These are phyloP conservation scores for Zaprionus kolodkinae DNA, from an alignment of 1,140 invertebrate genomes.

Conservation along the genomic window DNA sequence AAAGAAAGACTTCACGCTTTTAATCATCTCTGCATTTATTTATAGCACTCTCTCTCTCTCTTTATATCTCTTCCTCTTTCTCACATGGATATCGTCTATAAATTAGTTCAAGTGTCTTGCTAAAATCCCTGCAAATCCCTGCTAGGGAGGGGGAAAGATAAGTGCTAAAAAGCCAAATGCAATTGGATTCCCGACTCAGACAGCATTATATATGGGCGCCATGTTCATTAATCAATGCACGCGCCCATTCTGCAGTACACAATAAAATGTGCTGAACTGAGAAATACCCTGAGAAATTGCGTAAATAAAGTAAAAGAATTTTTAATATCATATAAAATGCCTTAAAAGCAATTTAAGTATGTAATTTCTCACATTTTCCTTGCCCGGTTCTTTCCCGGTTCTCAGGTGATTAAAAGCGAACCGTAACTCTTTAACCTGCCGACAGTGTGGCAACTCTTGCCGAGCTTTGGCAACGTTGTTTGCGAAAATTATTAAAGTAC, in stretches of 20 bases:
- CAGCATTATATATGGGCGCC: slow-evolving; percentile 55
- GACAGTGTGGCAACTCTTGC: slow-evolving; percentile 31
- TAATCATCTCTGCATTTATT: slow-evolving; percentile 20
- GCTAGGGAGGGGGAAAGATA: slow-evolving; percentile 19
- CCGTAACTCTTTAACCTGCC: background rate
- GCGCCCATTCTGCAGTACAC: slow-evolving; percentile 29
- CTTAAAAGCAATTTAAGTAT: background rate
- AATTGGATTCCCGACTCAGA: slow-evolving; percentile 38
- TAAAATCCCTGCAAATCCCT: background rate
- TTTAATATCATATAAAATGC: background rate
- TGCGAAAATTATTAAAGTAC: slow-evolving; percentile 62
- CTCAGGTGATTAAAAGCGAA: background rate
- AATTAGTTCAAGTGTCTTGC: slow-evolving; percentile 7
- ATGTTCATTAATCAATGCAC: slow-evolving; percentile 57
- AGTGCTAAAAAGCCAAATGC: slow-evolving; percentile 64
- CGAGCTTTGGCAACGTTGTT: slow-evolving; percentile 32
- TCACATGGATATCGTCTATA: background rate
- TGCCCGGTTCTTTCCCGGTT: background rate
- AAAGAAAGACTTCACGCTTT: slow-evolving; percentile 1
- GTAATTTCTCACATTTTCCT: background rate
- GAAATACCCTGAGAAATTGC: slow-evolving; percentile 5
- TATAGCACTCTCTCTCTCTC: slow-evolving; percentile 2
- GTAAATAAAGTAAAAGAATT: background rate
- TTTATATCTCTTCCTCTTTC: background rate
- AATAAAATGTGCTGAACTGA: background rate